Percentiles rank a stretch among this genome's conserved stretches.
Conservation (phyloP, 2,113 vertebrate species). For the Macaca nemestrina region DNA sequence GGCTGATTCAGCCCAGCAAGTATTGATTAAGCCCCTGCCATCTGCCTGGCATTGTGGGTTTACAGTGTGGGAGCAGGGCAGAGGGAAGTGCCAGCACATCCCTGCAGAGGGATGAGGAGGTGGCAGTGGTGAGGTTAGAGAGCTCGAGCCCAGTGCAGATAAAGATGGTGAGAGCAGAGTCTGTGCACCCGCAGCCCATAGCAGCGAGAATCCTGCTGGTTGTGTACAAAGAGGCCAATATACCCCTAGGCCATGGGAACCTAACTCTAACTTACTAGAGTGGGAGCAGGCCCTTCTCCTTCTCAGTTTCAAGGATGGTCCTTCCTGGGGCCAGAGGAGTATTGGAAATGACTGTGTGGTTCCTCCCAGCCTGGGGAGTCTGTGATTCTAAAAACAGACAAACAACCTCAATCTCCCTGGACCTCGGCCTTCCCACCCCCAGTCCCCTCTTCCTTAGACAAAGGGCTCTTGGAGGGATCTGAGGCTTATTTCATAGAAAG, state of each 20-base stretch:
- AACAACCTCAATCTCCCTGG: not conserved
- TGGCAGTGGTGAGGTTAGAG: not conserved
- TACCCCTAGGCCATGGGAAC: fast-evolving
- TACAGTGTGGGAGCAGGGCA: not conserved
- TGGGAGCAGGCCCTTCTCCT: not conserved
- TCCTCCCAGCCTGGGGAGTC: not conserved
- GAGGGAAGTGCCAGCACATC: not conserved
- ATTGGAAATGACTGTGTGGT: not conserved
- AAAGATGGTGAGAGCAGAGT: no score
- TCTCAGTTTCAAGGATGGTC: not conserved
- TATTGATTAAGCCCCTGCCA: not conserved
- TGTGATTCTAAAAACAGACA: not conserved
- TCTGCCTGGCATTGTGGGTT: not conserved
- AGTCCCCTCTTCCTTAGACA: not conserved
- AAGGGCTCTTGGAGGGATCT: slow-evolving; percentile 6
- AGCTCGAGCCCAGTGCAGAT: fast-evolving
- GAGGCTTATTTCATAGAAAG: slow-evolving; percentile 29
- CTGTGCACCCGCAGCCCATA: fast-evolving
- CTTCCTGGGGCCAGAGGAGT: not conserved
- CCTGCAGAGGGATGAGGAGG: not conserved
- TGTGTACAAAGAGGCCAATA: not conserved
- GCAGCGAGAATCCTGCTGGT: no score
- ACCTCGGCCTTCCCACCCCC: not conserved
- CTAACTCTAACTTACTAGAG: not conserved
- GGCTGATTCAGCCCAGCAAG: not conserved